Evolutionary conservation across 2,888 invertebrate genomes (phyloP), one percentile per base, ranked within the genome.

Genomic region (Augiades crinisus): DNA sequence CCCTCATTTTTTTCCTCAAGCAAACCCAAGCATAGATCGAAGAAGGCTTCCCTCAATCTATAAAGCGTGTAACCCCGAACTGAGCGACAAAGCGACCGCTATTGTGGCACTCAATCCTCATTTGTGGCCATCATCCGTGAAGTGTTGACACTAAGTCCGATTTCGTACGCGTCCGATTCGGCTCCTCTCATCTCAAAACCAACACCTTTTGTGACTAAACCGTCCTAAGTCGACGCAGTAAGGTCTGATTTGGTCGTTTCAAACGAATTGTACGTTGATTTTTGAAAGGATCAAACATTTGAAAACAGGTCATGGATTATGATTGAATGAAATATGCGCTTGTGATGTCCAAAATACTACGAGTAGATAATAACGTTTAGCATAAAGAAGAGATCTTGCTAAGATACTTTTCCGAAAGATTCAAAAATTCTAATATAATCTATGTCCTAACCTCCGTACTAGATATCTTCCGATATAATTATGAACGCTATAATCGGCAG

Each of bases 141-240:
- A 83, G 83, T 82, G 87, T 82, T 85, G 88, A 88, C 87, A 84
- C 81, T 88, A 81, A 88, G 84, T 61, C 78, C 82, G 76, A 83
- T 84, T 84, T 81, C 78, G 72, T 84, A 77, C 78, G 69, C 62
- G 79, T 85, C 81, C 72, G 82, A 70, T 64, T 65, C 74, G 78
- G 72, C 72, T 72, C 75, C 78, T 81, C 79, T 74, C 76, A 78
- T 68, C 58, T 59, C 59, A 73, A 61, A 70, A 62, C 47, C 5
- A 17, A 56, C 37, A n/a, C 4, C 10, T 30, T 12, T 30, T 5
- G 12, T 5, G n/a, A 12, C 12, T 4, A 19, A 19, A 19, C 19
- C 19, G 12, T 55, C 57, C 27, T 64, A 62, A 10, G 0, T 1
- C n/a, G 30, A 27, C 0, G 13, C 0, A 0, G 37, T 70, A 77